A percentile compares a stretch with the other conserved stretches of the same genome.
phyloP scores from a whole-genome alignment of 1,140 invertebrate genomes.

The Schlechtendalia chinensis region DNA sequence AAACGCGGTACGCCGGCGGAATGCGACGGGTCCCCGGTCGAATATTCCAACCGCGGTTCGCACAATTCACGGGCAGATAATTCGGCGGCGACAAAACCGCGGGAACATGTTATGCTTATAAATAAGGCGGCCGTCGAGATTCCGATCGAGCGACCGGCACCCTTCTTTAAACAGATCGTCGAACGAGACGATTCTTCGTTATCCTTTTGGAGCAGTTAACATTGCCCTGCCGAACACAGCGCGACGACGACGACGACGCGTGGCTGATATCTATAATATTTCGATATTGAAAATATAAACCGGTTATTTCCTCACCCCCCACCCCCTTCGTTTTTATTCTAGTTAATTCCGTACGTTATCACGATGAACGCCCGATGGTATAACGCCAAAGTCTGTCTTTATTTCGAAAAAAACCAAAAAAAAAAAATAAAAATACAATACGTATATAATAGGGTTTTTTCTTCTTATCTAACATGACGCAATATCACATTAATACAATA shows the following conservation, averaged over 20 bases:
- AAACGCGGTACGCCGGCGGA: not conserved
- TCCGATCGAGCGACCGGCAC: constrained; percentile 4
- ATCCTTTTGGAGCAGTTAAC: not conserved
- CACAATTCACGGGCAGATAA: constrained; percentile 30
- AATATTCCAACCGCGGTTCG: not conserved
- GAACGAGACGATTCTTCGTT: not conserved
- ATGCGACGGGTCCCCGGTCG: not conserved
- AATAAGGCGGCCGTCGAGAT: constrained; percentile 34
- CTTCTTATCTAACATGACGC: constrained; percentile 16
- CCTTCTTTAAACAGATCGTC: constrained; percentile 29
- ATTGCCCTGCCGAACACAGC: no score
- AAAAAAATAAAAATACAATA: no score
- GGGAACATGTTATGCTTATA: constrained; percentile 25
- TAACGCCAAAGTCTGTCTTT: not conserved
- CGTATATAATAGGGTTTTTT: not conserved
- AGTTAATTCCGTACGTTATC: constrained; percentile 7
- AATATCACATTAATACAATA: not conserved
- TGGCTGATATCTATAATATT: not conserved
- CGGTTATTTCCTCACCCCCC: no score
- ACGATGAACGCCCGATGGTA: not conserved
- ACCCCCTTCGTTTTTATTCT: constrained; percentile 6
- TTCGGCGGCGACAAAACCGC: constrained; percentile 22
- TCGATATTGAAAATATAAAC: constrained; percentile 26
- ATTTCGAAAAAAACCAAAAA: no score
- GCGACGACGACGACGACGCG: no score